Evolutionary conservation across 1,140 invertebrate species (phyloP), one percentile per base, ranked within the genome.

Genomic region (Cotesia glomerata): DNA sequence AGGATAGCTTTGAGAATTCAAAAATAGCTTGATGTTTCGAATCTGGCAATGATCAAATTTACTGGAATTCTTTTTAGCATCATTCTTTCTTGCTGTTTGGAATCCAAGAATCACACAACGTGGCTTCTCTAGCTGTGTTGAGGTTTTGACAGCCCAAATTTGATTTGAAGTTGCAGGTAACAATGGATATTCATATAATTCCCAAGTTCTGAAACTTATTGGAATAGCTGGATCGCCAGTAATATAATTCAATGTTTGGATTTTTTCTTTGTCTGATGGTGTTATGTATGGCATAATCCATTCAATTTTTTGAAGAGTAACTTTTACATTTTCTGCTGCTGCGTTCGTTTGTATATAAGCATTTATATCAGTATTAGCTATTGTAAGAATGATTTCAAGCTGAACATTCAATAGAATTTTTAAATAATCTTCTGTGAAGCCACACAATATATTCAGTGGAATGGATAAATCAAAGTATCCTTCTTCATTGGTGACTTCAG

Each of bases 401-500:
- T 85, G 84, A 64, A 76, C 77, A 74, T 88, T 87, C 11, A 86
- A 52, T 32, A 88, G 75, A 49, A 88, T 82, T 80, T 83, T 82
- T 66, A 77, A 75, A 78, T 86, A 88, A 77, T 88, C 85, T 77
- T 88, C 84, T 62, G 82, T 82, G 77, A 88, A 87, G 13, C 86
- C 84, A 4, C 86, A 74, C 2, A 87, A 52, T 51, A 82, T 71
- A 54, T 75, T 81, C n/a, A 88, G 62, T 4, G 86, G 85, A 51
- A 88, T 76, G 39, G 76, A 74, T 51, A 81, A 77, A 65, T 83
- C 76, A 66, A 87, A 86, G 63, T 82, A 71, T 16, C 75, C 74
- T 8, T 49, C 70, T 51, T 71, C 70, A 71, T 75, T 26, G 26
- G 52, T 64, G 69, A 67, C 52, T 58, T 51, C 51, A 58, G 62